These are phyloP conservation scores for Oryctolagus cuniculus DNA, from an alignment of 2,113 vertebrate species.

Conservation along the genomic window mOryCun1.1 NC_091435.1:19474001-19474500, in stretches of 20 bases:
- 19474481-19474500: constrained; percentile 53
- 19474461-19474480: constrained; percentile 55
- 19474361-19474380: constrained; percentile 52
- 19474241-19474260: background rate
- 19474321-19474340: constrained; percentile 56
- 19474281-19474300: background rate
- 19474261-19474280: background rate
- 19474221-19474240: background rate
- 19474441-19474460: constrained; percentile 47
- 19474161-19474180: background rate
- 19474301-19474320: background rate
- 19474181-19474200: background rate
- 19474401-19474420: constrained; percentile 67
- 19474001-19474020: background rate
- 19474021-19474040: background rate
- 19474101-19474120: background rate
- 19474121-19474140: background rate
- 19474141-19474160: background rate
- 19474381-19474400: constrained; percentile 41
- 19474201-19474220: background rate
- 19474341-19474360: constrained; percentile 47
- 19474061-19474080: constrained; percentile 6
- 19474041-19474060: background rate
- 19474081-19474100: background rate
- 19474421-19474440: constrained; percentile 10